Conservation (phyloP, 2,113 vertebrate genomes). For the Neodontobutis hainanensis region DNA sequence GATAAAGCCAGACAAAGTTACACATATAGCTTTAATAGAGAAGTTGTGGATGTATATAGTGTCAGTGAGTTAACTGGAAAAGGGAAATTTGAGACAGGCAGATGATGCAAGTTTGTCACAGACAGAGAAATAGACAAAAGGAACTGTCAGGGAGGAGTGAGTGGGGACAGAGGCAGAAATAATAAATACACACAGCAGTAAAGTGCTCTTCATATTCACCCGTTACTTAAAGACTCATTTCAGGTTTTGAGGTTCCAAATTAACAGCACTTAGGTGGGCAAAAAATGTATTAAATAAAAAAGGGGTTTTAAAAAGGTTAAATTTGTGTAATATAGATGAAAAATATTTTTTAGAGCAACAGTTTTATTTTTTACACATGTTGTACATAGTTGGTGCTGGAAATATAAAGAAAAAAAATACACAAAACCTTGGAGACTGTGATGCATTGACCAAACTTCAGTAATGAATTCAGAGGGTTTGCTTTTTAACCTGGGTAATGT, state of each 20-base stretch:
- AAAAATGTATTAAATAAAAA: not conserved
- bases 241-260: constrained; percentile 3
- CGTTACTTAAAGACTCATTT: constrained; percentile 22
- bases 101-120: constrained; percentile 57
- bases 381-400: not conserved
- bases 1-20: constrained; percentile 48
- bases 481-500: constrained; percentile 37
- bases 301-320: not conserved
- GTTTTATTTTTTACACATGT: too few relatives aligned
- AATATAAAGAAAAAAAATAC: constrained; percentile 13
- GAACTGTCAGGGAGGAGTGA: constrained; percentile 40
- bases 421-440: constrained; percentile 23
- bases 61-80: constrained; percentile 28
- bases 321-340: not conserved
- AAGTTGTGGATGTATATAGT: constrained; percentile 13
- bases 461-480: constrained; percentile 40
- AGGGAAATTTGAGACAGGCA: constrained; percentile 45
- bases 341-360: too few relatives aligned
- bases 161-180: constrained; percentile 25
- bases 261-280: constrained; percentile 5
- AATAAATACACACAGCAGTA: constrained; percentile 35
- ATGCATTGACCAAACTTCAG: not conserved
- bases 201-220: constrained; percentile 39
- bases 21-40: constrained; percentile 7
- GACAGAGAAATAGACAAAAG: constrained; percentile 51